A percentile compares a stretch with the other conserved stretches of the same genome.
These are phyloP conservation scores for Austrofundulus limnaeus DNA, from an alignment of 2,113 vertebrate genomes.

Conservation along the genomic window DNA sequence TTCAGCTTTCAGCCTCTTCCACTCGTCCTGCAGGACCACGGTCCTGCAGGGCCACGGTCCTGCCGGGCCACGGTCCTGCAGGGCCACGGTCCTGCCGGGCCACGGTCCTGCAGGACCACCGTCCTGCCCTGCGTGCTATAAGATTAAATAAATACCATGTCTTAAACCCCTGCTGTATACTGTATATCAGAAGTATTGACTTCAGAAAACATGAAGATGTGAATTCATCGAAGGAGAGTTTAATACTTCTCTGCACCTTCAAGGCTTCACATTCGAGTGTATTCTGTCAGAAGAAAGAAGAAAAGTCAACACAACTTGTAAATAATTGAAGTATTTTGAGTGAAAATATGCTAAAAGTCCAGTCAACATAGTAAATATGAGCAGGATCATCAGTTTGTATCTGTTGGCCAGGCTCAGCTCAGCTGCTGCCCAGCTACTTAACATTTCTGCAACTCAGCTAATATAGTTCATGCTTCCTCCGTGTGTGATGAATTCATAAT, in stretches of 20 bases:
- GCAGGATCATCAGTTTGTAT: conserved; percentile 29
- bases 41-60: too few relatives aligned
- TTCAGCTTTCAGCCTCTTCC: conserved; percentile 10
- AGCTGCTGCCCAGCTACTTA: conserved; percentile 21
- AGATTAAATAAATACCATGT: conserved; percentile 14
- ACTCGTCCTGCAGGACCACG: background rate
- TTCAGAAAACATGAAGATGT: background rate
- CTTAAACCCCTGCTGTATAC: conserved; percentile 8
- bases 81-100: too few relatives aligned
- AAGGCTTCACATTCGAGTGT: conserved; percentile 9
- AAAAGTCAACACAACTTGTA: conserved; percentile 8
- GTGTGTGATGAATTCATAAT: conserved; percentile 50
- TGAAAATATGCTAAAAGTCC: conserved; percentile 16
- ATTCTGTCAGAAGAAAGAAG: background rate
- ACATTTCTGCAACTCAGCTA: conserved; percentile 47
- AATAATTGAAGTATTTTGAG: conserved; percentile 15
- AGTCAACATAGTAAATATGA: conserved; percentile 2
- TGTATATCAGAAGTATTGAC: conserved; percentile 12
- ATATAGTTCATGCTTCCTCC: conserved; percentile 25
- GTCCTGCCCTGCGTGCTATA: background rate
- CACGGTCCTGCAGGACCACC: too few relatives aligned
- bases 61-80: too few relatives aligned
- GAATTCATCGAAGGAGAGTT: background rate
- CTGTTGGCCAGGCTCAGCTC: conserved; percentile 8
- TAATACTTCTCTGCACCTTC: background rate